These are phyloP conservation scores for Gymnoscelis rufifasciata DNA, from an alignment of 2,888 invertebrate species.

Conservation along the genomic window DNA sequence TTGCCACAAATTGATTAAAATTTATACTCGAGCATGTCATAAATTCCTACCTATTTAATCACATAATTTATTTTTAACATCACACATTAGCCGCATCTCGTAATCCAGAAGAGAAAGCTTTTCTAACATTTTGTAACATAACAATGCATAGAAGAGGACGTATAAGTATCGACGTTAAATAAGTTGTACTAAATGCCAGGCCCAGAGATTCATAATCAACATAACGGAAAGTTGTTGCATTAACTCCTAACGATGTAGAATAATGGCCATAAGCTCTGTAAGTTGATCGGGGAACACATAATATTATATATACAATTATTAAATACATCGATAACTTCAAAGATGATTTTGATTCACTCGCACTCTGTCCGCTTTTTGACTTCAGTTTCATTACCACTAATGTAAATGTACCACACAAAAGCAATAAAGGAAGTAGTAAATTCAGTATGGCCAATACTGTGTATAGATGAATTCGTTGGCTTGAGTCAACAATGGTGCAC, in stretches of 20 bases:
- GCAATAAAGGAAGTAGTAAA: constrained; percentile 56
- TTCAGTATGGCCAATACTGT: constrained; percentile 62
- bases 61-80: background rate
- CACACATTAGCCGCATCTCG: constrained; percentile 38
- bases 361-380: constrained; percentile 37
- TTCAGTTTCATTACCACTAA: constrained; percentile 55
- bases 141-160: constrained; percentile 41
- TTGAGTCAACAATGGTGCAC: constrained; percentile 75
- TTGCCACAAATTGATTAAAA: no score
- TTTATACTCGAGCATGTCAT: no score
- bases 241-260: constrained; percentile 38
- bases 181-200: constrained; percentile 48
- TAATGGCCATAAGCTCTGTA: constrained; percentile 52
- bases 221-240: constrained; percentile 37
- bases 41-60: background rate
- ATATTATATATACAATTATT: constrained; percentile 49
- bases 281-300: constrained; percentile 60
- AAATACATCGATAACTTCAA: constrained; percentile 63
- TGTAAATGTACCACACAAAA: constrained; percentile 47
- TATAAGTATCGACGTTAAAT: constrained; percentile 45
- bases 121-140: constrained; percentile 44
- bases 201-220: constrained; percentile 41
- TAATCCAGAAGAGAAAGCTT: constrained; percentile 46
- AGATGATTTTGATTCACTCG: constrained; percentile 46
- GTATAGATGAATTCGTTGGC: constrained; percentile 66